Conservation (phyloP, 2,113 vertebrate genomes). For the Eleginops maclovinus region DNA sequence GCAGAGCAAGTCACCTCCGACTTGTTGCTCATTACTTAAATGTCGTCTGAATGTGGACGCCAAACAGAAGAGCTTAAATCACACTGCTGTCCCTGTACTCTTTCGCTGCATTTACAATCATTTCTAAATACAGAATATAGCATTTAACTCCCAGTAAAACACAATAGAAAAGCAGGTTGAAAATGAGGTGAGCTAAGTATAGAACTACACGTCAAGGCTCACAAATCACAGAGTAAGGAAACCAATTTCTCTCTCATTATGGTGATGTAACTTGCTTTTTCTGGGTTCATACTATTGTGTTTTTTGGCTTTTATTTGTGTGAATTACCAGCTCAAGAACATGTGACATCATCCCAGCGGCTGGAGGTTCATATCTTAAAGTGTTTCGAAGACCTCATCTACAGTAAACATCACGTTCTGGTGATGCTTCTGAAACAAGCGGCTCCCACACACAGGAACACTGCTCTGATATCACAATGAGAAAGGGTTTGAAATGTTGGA, state of each 20-base stretch:
- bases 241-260: too few relatives aligned
- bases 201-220: neutral
- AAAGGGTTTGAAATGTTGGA: too few relatives aligned
- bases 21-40: neutral
- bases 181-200: neutral
- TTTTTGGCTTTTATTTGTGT: neutral
- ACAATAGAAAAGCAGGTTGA: neutral
- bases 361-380: neutral
- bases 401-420: neutral
- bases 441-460: neutral
- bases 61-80: neutral
- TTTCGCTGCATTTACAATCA: neutral
- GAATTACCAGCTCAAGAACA: neutral
- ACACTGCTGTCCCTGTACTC: neutral
- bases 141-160: neutral
- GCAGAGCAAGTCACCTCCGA: neutral
- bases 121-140: neutral
- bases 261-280: conserved; percentile 7
- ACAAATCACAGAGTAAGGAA: too few relatives aligned
- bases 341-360: neutral
- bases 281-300: neutral
- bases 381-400: neutral
- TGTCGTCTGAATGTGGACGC: neutral
- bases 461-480: too few relatives aligned
- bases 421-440: neutral